Evolutionary conservation across 1,140 invertebrate genomes (phyloP), one percentile per base, ranked within the genome.

Genomic region (Neocloeon triangulifer): DNA sequence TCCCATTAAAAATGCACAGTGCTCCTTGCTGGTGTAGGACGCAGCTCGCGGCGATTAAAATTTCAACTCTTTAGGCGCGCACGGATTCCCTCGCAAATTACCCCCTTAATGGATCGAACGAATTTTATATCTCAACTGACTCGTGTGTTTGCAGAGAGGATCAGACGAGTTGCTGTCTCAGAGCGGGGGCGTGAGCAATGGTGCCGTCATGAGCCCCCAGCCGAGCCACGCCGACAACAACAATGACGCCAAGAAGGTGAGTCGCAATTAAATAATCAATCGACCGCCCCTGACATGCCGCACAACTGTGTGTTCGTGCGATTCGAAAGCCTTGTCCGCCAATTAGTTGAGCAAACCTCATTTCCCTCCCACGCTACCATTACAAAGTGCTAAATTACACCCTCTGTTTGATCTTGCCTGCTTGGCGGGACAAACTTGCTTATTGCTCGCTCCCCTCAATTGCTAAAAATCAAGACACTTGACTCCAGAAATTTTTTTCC

Each of bases 181-280:
- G 64, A 77, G 76, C 56, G 73, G 73, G 50, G 77, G 80, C 61
- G 79, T 88, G 50, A 86, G 84, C 68, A 86, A 86, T 66, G 82
- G 82, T 45, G 77, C 80, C 54, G 73, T 74, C 44, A 66, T 72
- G 59, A 69, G 65, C 52, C 67, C 69, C 12, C 64, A 68, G 42
- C 68, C 74, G 41, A 76, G 76, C 51, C 71, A 77, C 51, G 68
- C 76, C 33, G 80, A 86, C 51, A 84, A 88, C 56, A 89, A 86
- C 59, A 89, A 89, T 62, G 78, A 79, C 43, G 80, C 80, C 41
- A 91, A 91, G 64, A 91, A 91, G 71, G 85, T 86, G 59, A 68
- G 60, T 43, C 22, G n/a, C n/a, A n/a, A 12, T 12, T 8, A 12
- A 8, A 12, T 8, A 12, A 8, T 23, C 22, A 23, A 8, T 23